A percentile compares a stretch with the other conserved stretches of the same genome.
phyloP scores from a whole-genome alignment of 1,140 invertebrate genomes.

The Scaptomyza graminum region DNA sequence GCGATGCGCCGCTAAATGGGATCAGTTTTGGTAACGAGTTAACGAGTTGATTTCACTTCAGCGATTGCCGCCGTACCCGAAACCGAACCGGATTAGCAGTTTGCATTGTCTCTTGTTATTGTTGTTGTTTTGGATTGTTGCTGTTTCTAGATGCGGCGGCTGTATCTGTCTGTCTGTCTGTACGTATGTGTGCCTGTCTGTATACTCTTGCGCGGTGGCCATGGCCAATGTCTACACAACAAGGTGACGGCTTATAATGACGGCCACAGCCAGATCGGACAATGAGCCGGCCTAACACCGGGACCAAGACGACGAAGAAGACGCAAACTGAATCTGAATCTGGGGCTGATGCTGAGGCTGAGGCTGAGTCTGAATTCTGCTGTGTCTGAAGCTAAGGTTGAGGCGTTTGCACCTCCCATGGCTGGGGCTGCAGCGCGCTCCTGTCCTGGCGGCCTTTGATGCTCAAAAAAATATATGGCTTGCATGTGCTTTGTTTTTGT shows the following conservation, averaged over 20 bases:
- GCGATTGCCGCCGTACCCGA: constrained; percentile 70
- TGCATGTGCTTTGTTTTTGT: constrained; percentile 29
- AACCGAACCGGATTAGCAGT: constrained; percentile 76
- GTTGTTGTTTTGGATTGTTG: neutral
- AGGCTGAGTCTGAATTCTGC: neutral
- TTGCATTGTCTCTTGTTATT: constrained; percentile 22
- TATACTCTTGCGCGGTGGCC: constrained; percentile 62
- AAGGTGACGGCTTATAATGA: constrained; percentile 82
- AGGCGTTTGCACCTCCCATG: constrained; percentile 75
- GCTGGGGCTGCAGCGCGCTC: constrained; percentile 40
- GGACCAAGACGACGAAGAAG: neutral
- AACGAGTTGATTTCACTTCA: constrained; percentile 83
- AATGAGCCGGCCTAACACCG: constrained; percentile 29
- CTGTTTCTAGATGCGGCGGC: constrained; percentile 20
- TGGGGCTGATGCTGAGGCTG: neutral
- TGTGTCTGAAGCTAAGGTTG: constrained; percentile 10
- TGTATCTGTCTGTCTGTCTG: constrained; percentile 7
- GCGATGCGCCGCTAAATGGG: constrained; percentile 78
- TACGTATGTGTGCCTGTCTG: constrained; percentile 23
- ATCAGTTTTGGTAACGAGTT: constrained; percentile 83
- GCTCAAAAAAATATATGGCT: constrained; percentile 3
- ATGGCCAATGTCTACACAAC: constrained; percentile 81
- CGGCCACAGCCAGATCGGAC: constrained; percentile 49
- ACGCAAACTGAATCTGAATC: neutral
- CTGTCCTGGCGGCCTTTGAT: constrained; percentile 40